Evolutionary conservation across 2,113 vertebrate species (phyloP).

Genomic region (Thunnus thynnus): DNA sequence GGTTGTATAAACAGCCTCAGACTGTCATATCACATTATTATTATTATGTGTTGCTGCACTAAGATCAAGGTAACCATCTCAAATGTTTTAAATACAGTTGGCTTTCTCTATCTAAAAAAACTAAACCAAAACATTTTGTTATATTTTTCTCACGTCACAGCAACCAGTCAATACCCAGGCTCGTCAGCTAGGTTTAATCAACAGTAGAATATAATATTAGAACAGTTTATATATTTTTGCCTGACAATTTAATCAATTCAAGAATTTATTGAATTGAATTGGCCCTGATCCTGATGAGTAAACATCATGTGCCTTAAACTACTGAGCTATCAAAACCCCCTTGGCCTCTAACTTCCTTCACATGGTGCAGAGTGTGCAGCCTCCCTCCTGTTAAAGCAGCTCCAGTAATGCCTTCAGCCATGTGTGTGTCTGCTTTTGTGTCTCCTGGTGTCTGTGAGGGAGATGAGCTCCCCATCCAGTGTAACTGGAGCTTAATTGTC

Average conservation of each 20-base stretch:
- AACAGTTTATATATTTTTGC: not conserved
- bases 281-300: not conserved
- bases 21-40: too few relatives aligned
- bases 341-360: constrained; percentile 28
- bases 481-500: constrained; percentile 61
- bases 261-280: not conserved
- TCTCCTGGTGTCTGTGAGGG: constrained; percentile 48
- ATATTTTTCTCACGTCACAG: not conserved
- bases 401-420: constrained; percentile 29
- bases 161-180: not conserved
- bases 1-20: too few relatives aligned
- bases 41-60: too few relatives aligned
- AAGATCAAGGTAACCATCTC: too few relatives aligned
- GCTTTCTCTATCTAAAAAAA: not conserved
- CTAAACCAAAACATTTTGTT: not conserved
- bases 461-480: constrained; percentile 68
- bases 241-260: not conserved
- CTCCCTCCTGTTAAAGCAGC: constrained; percentile 40
- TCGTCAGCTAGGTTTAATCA: not conserved
- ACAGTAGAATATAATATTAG: not conserved
- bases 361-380: constrained; percentile 30
- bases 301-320: constrained; percentile 19
- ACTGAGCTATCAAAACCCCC: constrained; percentile 15
- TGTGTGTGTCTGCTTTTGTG: constrained; percentile 62
- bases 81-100: not conserved